phyloP scores from a whole-genome alignment of 2,888 invertebrate species.

The Leistus spinibarbis region DNA sequence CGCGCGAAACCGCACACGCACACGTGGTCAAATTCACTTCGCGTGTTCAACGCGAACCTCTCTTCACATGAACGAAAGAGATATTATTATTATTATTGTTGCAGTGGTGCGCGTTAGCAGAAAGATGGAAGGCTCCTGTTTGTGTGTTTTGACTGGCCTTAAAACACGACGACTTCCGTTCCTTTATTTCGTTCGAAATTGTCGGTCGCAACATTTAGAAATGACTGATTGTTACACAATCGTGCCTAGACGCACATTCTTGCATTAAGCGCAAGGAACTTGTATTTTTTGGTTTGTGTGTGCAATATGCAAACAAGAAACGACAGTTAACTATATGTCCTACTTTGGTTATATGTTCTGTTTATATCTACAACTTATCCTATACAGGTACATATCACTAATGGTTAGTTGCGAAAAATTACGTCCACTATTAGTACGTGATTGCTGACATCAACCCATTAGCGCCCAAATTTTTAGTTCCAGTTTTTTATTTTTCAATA shows the following conservation, averaged over 20 bases:
- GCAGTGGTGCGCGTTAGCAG: not conserved
- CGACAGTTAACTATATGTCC: not conserved
- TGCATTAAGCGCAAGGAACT: not conserved
- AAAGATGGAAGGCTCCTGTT: not conserved
- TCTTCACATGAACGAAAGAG: not conserved
- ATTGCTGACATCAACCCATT: too few relatives aligned
- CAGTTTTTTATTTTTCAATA: too few relatives aligned
- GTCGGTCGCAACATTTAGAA: not conserved
- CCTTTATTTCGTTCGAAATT: not conserved
- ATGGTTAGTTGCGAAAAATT: not conserved
- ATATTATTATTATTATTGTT: not conserved
- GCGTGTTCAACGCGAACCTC: not conserved
- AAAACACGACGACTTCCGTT: not conserved
- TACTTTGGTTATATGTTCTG: not conserved
- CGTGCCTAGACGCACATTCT: not conserved
- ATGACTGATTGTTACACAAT: not conserved
- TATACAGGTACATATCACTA: not conserved
- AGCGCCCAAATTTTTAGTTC: too few relatives aligned
- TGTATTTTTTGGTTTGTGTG: not conserved
- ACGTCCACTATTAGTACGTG: not conserved
- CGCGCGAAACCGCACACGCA: not conserved
- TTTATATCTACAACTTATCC: not conserved
- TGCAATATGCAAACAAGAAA: not conserved
- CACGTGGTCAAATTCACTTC: slow-evolving; percentile 4
- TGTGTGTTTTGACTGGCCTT: not conserved